These are phyloP conservation scores for Esperia sulphurella DNA, from an alignment of 2,888 invertebrate species.

Conservation along the genomic window DNA sequence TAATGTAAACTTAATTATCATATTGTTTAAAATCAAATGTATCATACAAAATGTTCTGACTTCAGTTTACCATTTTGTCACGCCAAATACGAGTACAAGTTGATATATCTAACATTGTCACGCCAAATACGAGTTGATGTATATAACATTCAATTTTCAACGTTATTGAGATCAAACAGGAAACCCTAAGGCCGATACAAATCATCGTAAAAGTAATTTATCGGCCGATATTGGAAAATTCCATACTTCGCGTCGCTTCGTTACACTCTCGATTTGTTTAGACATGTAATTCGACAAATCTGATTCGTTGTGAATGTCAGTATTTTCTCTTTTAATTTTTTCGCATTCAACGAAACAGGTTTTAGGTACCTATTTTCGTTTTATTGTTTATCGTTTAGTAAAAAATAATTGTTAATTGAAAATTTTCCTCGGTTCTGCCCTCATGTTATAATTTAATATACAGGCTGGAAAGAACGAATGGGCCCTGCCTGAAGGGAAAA, in stretches of 20 bases:
- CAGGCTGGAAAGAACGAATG: no score
- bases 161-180: neutral
- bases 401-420: no score
- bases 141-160: no score
- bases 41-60: no score
- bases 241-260: neutral
- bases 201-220: neutral
- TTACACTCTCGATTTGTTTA: conserved; percentile 6
- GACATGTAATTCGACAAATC: conserved; percentile 4
- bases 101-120: neutral
- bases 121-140: neutral
- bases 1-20: no score
- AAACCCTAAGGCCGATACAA: neutral
- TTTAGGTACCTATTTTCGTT: neutral
- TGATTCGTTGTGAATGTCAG: neutral
- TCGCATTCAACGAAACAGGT: neutral
- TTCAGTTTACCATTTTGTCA: no score
- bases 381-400: neutral
- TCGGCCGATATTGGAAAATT: neutral
- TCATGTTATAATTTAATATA: neutral
- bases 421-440: no score
- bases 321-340: neutral
- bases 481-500: no score
- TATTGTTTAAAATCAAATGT: no score
- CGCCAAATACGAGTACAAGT: neutral